A percentile compares a stretch with the other conserved stretches of the same genome.
These are phyloP conservation scores for Lithophane semibrunnea DNA, from an alignment of 2,888 invertebrate species.

Conservation along the genomic window DNA sequence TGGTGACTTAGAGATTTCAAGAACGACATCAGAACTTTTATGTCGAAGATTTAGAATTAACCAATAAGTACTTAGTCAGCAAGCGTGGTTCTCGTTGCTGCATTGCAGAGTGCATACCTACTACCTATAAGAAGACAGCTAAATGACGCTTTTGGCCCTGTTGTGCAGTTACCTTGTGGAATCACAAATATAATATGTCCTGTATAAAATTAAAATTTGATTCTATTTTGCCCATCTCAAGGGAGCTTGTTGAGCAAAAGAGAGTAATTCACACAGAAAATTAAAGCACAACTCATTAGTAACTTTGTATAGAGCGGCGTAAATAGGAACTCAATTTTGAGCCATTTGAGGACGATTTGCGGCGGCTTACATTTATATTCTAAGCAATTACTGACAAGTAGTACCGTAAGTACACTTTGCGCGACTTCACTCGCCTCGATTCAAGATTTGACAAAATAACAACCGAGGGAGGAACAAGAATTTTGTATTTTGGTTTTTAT, in stretches of 20 bases:
- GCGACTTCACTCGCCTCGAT: constrained; percentile 13
- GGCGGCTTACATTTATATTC: constrained; percentile 40
- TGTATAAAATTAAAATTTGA: constrained; percentile 5
- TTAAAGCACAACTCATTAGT: constrained; percentile 31
- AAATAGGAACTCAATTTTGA: constrained; percentile 42
- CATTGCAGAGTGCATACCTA: neutral
- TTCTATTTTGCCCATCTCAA: neutral
- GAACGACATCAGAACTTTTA: neutral
- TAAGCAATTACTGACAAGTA: constrained; percentile 50
- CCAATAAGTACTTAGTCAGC: neutral
- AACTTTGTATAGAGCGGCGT: constrained; percentile 20
- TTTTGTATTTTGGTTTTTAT: neutral
- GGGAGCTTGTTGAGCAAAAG: constrained; percentile 7
- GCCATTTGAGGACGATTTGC: constrained; percentile 32
- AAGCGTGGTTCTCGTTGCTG: neutral
- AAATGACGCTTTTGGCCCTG: neutral
- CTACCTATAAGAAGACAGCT: neutral
- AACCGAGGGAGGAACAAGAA: neutral
- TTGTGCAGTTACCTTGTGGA: neutral
- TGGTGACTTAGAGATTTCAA: neutral
- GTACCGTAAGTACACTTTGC: constrained; percentile 25
- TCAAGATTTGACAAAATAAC: constrained; percentile 27
- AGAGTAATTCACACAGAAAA: constrained; percentile 37
- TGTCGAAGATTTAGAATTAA: neutral
- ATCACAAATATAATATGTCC: neutral